phyloP scores from a whole-genome alignment of 2,888 invertebrate species.

The Thymelicus sylvestris region DNA sequence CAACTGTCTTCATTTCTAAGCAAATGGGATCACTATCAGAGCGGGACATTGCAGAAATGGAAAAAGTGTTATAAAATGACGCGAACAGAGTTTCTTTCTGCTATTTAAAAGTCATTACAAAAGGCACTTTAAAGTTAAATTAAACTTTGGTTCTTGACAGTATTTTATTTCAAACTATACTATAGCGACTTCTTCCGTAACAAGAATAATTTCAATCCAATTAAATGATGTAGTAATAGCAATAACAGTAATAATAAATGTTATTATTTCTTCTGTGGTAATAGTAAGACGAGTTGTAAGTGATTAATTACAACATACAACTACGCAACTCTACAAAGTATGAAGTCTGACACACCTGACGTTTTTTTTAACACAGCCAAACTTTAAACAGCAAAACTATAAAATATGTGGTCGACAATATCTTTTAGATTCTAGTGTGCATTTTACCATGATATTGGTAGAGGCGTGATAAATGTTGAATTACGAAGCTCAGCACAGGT shows the following conservation, averaged over 20 bases:
- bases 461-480: constrained; percentile 37
- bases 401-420: background rate
- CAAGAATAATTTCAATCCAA: too few relatives aligned
- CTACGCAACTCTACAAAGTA: too few relatives aligned
- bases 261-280: too few relatives aligned
- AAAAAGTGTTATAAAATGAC: constrained; percentile 15
- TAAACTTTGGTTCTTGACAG: background rate
- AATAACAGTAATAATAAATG: too few relatives aligned
- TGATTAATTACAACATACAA: too few relatives aligned
- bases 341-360: too few relatives aligned
- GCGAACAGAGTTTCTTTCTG: background rate
- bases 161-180: background rate
- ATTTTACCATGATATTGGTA: constrained; percentile 26
- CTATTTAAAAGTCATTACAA: constrained; percentile 16
- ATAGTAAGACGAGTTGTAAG: too few relatives aligned
- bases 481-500: constrained; percentile 36
- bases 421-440: constrained; percentile 8
- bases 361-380: too few relatives aligned
- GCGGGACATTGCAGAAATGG: constrained; percentile 29
- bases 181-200: background rate
- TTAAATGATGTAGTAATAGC: too few relatives aligned
- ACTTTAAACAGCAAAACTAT: background rate
- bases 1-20: constrained; percentile 22
- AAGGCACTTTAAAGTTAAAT: background rate
- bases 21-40: constrained; percentile 30